Base-by-base conservation (phyloP, 1,140 invertebrate genomes). In the Holotrichia oblita region DNA sequence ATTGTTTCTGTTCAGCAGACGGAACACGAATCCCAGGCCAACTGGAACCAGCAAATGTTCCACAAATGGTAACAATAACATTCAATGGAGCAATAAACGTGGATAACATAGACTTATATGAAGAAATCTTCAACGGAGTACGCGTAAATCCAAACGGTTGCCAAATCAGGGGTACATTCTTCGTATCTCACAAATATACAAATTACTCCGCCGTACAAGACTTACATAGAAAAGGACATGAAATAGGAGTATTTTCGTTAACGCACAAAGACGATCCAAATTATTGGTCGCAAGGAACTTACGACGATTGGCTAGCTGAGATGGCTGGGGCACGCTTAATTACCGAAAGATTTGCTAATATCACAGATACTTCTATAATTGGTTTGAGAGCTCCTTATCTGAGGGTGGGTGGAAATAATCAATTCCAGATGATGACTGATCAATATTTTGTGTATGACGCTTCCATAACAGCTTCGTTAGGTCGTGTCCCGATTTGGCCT, bases 191-290 rank as follows among this genome's bases (percentile, higher is more conserved):
- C 90, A 97, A 98, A 85, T 98, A 97, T 87, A 96, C 95, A 73
- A 98, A 99, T 87, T 99, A 99, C 85, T 97, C 96, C 8, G 94
- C 96, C 6, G 93, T 98, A 0, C 96, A 96, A 88, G 96, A 97
- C 87, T 90, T 99, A 74, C 96, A 98, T 85, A 90, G 96, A 77
- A 92, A 93, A 81, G 97, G 97, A 41, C 96, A 98, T 85, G 98
- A 99, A 89, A 98, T 99, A 82, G 92, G 93, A 0, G 93, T 97
- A 0, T 98, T 98, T 88, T 98, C 97, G 3, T 90, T 99, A 34
- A 99, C 96, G 0, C 95, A 96, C 89, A 96, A 96, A 85, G 95
- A 97, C 82, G 94, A 96, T 82, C 94, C 95, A 7, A 91, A 94
- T 81, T 97, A 97, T 88, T 98, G 96, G 96, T 91, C 92, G 2